Base-by-base conservation (phyloP, 2,113 vertebrate genomes). In the Nothobranchius kuhntae region DNA sequence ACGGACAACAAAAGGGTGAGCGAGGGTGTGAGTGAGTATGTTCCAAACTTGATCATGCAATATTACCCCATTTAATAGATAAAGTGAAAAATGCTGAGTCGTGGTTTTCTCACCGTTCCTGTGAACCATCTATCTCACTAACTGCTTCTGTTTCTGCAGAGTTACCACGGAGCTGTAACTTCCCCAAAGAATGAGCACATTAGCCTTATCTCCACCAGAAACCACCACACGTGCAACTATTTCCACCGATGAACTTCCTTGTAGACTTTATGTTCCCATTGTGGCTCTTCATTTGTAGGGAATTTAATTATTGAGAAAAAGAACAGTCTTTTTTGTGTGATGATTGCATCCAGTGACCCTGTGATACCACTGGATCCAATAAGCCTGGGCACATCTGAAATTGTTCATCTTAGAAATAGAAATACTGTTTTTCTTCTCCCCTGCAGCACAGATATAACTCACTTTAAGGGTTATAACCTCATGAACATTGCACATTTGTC, bases 61-160 rank as follows among this genome's bases (percentile, higher is more conserved):
- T 87, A 91, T 90, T 86, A 91, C 84, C 64, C 42, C 76, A 4
- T 88, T 86, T 89, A 83, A 91, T 90, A 91, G 87, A 90, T 90
- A 90, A 89, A 89, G 86, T 83, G 71, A 79, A 85, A 89, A 87
- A 68, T 79, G 89, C 89, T 90, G 89, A 90, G 72, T 83, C 77
- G 72, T 80, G 65, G 57, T 81, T 91, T 87, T 82, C 24, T 59
- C 86, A 65, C 65, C 74, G 80, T 80, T 82, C 77, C 68, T 46
- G 69, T 56, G 76, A 78, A 85, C 81, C 78, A 91, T 91, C 84
- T 88, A 88, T 91, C 87, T 88, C 78, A 78, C 86, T 90, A 90
- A 90, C 80, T 50, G 86, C 80, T 81, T 78, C 69, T 82, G 77
- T 83, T 89, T 86, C 86, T 82, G 72, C 84, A 86, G 87, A 88